Base-by-base conservation (phyloP, 2,797 vertebrate genomes). In the Oryzias sinensis region DNA sequence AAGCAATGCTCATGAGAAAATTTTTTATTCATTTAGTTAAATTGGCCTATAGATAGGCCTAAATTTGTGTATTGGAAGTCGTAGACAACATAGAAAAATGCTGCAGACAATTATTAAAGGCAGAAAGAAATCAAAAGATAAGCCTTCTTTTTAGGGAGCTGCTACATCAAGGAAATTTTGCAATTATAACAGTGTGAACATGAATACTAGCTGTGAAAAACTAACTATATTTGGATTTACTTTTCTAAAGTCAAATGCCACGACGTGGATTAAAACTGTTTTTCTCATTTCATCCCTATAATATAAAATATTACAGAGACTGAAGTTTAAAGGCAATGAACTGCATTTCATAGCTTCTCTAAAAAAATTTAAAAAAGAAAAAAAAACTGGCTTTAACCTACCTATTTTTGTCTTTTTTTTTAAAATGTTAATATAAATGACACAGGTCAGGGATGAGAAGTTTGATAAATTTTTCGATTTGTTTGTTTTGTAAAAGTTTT, bases 41-140 rank as follows among this genome's bases (percentile, higher is more conserved):
- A 20, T 50, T 60, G 4, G 37, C 6, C 56, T 65, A 1, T 55
- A 52, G 64, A 50, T 49, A 25, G 20, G 49, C 45, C 65, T 42
- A 66, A 22, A 45, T 63, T 57, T 11, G 43, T 52, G 61, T 43
- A 53, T 77, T 73, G 70, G 2, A 92, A 91, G 84, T 91, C 47
- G 91, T 94, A 67, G 82, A 68, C 80, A 91, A 92, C 42, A 89
- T 94, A 24, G 87, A 96, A 74, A 74, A 41, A 89, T 95, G 62
- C 74, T 95, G 65, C 90, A 92, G 85, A 81, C 90, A 79, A 90
- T 88, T 53, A 71, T 81, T 79, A 86, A 90, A 85, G 95, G 95
- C 82, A 81, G 93, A 88, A 84, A 73, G 49, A 59, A 22, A 64
- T 43, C 68, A 61, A 73, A 77, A 68, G 67, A 77, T 58, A 68